Evolutionary conservation across 2,113 vertebrate genomes (phyloP).

Genomic region (Phasianus colchicus): DNA sequence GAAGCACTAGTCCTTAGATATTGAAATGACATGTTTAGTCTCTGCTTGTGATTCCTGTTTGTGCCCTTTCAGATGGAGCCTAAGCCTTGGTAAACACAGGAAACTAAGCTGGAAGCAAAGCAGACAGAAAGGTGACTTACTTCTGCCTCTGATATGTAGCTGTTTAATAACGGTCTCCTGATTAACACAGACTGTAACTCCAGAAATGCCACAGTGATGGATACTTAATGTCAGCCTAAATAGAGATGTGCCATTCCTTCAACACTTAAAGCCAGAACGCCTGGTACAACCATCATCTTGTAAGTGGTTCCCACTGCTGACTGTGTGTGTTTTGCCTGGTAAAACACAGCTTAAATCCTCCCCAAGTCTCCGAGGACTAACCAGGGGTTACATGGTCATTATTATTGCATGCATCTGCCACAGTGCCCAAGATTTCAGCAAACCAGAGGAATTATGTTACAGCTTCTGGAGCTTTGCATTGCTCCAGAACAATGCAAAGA

Average conservation of each 20-base stretch:
- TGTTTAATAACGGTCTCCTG: conserved; percentile 42
- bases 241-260: neutral
- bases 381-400: conserved; percentile 3
- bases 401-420: conserved; percentile 10
- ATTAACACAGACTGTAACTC: conserved; percentile 44
- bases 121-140: conserved; percentile 19
- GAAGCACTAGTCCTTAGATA: conserved; percentile 22
- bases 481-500: neutral
- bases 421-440: conserved; percentile 1
- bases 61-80: neutral
- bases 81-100: neutral
- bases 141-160: conserved; percentile 9
- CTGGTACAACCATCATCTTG: neutral
- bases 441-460: neutral
- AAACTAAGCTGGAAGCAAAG: neutral
- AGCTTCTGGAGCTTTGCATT: neutral
- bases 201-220: conserved; percentile 28
- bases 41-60: neutral
- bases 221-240: conserved; percentile 3
- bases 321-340: rapidly evolving
- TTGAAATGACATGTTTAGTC: conserved; percentile 53
- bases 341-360: conserved; percentile 36
- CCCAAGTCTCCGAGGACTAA: neutral
- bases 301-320: neutral
- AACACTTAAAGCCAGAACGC: conserved; percentile 4